Conservation (phyloP, 35 echinoderm and acorn worm genomes). For the Diadema setosum region DNA sequence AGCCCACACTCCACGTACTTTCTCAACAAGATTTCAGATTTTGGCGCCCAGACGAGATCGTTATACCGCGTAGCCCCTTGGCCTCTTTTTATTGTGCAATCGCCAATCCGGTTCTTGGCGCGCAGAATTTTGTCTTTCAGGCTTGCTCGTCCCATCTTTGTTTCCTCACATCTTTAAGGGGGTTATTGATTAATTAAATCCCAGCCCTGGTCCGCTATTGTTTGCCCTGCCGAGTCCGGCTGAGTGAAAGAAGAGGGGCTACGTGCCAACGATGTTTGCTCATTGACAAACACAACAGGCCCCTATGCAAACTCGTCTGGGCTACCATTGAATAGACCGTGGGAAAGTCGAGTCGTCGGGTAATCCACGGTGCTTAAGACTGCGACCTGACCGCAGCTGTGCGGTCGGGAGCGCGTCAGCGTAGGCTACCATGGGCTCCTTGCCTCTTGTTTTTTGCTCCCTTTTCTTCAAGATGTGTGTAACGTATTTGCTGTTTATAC, state of each 20-base stretch:
- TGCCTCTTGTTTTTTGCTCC: no score
- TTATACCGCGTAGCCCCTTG: no score
- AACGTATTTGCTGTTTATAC: no score
- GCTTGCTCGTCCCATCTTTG: no score
- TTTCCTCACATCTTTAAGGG: no score
- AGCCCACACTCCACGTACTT: no score
- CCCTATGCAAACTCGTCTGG: not conserved
- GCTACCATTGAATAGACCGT: not conserved
- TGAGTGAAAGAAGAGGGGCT: not conserved
- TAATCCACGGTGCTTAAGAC: not conserved
- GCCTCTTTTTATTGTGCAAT: no score
- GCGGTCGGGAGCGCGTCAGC: not conserved
- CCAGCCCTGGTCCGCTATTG: not conserved
- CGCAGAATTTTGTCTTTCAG: no score
- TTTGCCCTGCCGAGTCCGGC: not conserved
- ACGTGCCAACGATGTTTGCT: not conserved
- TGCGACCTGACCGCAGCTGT: slow-evolving; percentile 6
- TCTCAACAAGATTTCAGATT: no score
- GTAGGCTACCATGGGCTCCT: no score
- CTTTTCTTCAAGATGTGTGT: no score
- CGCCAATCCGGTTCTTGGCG: not conserved
- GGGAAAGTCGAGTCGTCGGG: not conserved
- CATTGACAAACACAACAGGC: not conserved
- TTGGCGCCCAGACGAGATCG: no score
- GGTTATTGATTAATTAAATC: slow-evolving; percentile 21